These are phyloP conservation scores for Platysteira castanea DNA, from an alignment of 2,113 vertebrate species.

Conservation along the genomic window DNA sequence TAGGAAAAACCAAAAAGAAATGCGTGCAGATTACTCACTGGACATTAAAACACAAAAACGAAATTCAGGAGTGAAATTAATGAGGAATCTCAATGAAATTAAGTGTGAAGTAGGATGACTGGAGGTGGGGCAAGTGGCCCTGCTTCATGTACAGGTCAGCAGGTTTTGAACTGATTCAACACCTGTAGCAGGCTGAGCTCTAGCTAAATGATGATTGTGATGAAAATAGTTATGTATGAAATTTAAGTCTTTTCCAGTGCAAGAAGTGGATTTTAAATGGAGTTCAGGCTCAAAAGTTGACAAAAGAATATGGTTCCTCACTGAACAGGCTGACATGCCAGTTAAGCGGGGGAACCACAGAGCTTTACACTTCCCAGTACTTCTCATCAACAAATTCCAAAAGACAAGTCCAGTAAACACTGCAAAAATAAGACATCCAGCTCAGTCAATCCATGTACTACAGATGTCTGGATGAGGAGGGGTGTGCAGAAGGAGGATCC, in stretches of 20 bases:
- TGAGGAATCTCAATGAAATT: background rate
- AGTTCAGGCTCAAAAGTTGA: background rate
- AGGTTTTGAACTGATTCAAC: background rate
- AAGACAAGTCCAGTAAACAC: background rate
- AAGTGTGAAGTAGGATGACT: background rate
- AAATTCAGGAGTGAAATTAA: background rate
- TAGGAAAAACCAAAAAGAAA: background rate
- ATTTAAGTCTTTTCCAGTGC: background rate
- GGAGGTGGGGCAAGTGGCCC: background rate
- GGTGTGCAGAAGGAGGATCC: background rate
- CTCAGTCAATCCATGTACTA: background rate
- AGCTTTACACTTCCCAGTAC: background rate
- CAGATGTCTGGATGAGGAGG: rapidly evolving
- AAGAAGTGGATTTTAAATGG: background rate
- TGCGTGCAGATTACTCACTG: rapidly evolving
- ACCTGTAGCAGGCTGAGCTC: background rate
- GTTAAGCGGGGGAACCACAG: background rate
- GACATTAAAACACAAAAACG: background rate
- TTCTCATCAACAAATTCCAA: background rate
- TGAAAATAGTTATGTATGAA: rapidly evolving
- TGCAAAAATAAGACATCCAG: background rate
- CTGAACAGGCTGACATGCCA: background rate
- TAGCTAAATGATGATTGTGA: background rate
- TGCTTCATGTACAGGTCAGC: background rate
- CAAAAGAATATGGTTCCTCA: background rate